Base-by-base conservation (phyloP, 92 coral and sea anemone genomes). In the Paragorgia papillata region DNA sequence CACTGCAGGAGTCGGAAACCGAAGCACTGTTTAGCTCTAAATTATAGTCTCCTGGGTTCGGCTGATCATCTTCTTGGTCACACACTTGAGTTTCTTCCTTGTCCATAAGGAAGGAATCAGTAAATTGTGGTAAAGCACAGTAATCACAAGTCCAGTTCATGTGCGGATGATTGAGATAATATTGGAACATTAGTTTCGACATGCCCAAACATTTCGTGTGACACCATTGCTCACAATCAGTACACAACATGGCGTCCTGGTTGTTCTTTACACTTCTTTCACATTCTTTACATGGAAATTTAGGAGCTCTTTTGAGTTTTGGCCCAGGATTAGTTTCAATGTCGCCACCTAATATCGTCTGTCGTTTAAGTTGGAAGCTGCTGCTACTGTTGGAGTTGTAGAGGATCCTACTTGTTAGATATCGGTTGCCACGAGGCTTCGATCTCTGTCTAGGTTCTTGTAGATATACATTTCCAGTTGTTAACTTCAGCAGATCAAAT, bases 211-310 rank as follows among this genome's bases (percentile, higher is more conserved):
- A 83, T 26, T 65, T 83, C 3, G 86, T 75, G 76, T 83, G 86
- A 10, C 68, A 74, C 86, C 86, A 83, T 24, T 15, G 62, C 17
- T 75, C 39, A 62, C 82, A 83, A 7, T 14, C 21, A 6, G 75
- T 24, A 75, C 82, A 81, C 69, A 80, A 67, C 20, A 80, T 80
- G 84, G 84, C 84, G 79, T 80, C 79, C 31, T 76, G 83, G 62
- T 76, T 83, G 58, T 80, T 80, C 9, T 41, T 24, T 2, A 80
- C 84, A 27, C 40, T 20, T 63, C 55, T 80, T 19, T 69, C 30
- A 39, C 84, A 80, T 34, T 80, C 84, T 20, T 30, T 48, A 44
- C 84, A 80, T 14, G 85, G 85, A 54, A 73, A 79, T 24, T 71
- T 81, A 24, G 80, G 71, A 50, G 74, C 18, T 43, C 40, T 64